Base-by-base conservation (phyloP, 1,140 invertebrate genomes). In the Ostrea denselamellosa region DNA sequence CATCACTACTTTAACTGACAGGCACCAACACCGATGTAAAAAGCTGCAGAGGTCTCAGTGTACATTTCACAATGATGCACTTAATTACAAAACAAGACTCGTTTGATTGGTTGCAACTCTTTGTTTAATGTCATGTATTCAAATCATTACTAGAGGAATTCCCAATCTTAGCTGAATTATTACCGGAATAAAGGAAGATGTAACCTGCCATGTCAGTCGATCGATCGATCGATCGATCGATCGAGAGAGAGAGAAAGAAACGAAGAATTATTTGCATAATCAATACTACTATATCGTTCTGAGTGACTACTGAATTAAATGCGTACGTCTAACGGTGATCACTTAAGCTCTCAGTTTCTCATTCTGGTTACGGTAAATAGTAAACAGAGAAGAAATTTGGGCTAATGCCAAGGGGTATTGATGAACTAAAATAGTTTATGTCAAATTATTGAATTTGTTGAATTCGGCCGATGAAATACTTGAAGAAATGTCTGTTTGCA, bases 221-320 rank as follows among this genome's bases (percentile, higher is more conserved):
- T n/a, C n/a, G n/a, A n/a, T n/a, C n/a, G n/a, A n/a, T n/a, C n/a
- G n/a, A n/a, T n/a, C n/a, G n/a, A n/a, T n/a, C n/a, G n/a, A n/a
- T n/a, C n/a, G n/a, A n/a, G n/a, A n/a, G n/a, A n/a, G n/a, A n/a
- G 28, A 77, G 68, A 14, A 5, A 12, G 68, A 77, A 28, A 71
- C 25, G 8, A 14, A 25, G 68, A 28, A 14, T 28, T 22, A 77
- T 77, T 77, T 77, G 68, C 68, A 77, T 77, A 77, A 77, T 77
- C 68, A 34, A 77, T 77, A 77, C 25, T 28, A 77, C 22, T 34
- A 25, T 14, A 34, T 12, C 22, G 28, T 77, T 5, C 22, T 77
- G 28, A 77, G 25, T 77, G 68, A 77, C 25, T 77, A 77, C 68
- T 77, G 9, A 77, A 77, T 77, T 34, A 77, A 25, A 77, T 28